Percentiles rank a stretch among this genome's conserved stretches.
phyloP scores from a whole-genome alignment of 2,113 vertebrate genomes.

The Phalacrocorax pelagicus region DNA sequence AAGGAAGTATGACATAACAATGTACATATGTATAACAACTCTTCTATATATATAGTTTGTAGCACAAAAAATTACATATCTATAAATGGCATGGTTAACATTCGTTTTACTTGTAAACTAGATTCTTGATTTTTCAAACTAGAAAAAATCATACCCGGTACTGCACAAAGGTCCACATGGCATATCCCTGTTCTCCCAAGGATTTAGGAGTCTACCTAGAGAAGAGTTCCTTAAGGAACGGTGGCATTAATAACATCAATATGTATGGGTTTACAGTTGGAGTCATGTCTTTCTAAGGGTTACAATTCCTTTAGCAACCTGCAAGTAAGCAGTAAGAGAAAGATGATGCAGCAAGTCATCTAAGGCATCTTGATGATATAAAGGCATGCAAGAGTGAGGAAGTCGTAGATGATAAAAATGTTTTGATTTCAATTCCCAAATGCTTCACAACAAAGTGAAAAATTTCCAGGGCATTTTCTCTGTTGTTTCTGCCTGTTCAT shows the following conservation, averaged over 20 bases:
- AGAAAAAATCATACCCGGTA: background rate
- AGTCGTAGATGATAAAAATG: background rate
- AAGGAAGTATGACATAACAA: background rate
- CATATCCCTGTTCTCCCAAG: background rate
- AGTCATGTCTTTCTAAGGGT: background rate
- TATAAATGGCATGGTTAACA: background rate
- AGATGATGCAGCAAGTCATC: background rate
- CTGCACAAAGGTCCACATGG: background rate
- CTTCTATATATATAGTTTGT: background rate
- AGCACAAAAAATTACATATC: background rate
- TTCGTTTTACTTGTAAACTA: background rate
- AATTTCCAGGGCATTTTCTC: background rate
- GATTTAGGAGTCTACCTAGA: background rate
- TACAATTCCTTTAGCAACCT: background rate
- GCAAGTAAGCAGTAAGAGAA: background rate
- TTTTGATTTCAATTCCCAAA: background rate
- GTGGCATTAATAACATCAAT: background rate
- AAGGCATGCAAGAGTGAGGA: background rate
- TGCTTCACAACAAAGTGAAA: background rate
- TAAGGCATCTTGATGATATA: background rate
- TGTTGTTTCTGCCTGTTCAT: background rate
- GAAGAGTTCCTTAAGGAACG: background rate
- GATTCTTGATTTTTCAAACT: background rate
- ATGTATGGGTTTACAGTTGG: background rate
- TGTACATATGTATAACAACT: background rate